Evolutionary conservation across 1,140 invertebrate species (phyloP).

Genomic region (Brachionus angularis): DNA sequence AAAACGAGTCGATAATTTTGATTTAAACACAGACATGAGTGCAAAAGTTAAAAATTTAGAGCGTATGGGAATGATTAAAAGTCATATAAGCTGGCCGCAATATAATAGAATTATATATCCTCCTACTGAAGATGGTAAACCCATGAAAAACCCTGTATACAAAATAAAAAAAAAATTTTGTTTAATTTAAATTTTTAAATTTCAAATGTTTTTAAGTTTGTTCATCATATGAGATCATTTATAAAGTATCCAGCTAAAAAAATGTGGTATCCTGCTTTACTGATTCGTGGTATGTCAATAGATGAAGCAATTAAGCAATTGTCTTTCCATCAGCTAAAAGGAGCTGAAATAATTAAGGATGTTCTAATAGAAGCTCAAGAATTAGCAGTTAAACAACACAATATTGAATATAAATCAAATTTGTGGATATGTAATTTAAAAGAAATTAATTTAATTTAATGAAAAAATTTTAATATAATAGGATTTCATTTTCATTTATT

Average conservation of each 20-base stretch:
- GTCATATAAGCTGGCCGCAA: conserved; percentile 36
- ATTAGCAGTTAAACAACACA: conserved; percentile 77
- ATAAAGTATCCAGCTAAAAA: conserved; percentile 85
- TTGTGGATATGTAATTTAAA: conserved; percentile 66
- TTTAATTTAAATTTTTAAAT: not conserved
- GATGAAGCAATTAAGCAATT: conserved; percentile 75
- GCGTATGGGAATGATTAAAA: conserved; percentile 21
- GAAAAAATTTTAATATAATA: conserved; percentile 8
- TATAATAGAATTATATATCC: conserved; percentile 44
- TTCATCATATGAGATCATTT: conserved; percentile 60
- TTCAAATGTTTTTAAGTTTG: not conserved
- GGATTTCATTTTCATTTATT: conserved; percentile 48
- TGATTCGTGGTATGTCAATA: conserved; percentile 78
- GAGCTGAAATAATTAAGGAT: conserved; percentile 72
- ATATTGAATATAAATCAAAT: conserved; percentile 91
- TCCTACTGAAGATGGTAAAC: conserved; percentile 1
- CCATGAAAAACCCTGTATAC: conserved; percentile 23
- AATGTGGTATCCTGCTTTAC: conserved; percentile 80
- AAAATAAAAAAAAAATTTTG: not conserved
- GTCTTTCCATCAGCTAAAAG: conserved; percentile 73
- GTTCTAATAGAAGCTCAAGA: conserved; percentile 76
- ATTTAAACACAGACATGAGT: not conserved
- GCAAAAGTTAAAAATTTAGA: conserved; percentile 32
- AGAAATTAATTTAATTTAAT: conserved; percentile 6
- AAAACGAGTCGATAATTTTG: conserved; percentile 19